phyloP scores from a whole-genome alignment of 2,888 invertebrate species.

The Tipula vernalis region DNA sequence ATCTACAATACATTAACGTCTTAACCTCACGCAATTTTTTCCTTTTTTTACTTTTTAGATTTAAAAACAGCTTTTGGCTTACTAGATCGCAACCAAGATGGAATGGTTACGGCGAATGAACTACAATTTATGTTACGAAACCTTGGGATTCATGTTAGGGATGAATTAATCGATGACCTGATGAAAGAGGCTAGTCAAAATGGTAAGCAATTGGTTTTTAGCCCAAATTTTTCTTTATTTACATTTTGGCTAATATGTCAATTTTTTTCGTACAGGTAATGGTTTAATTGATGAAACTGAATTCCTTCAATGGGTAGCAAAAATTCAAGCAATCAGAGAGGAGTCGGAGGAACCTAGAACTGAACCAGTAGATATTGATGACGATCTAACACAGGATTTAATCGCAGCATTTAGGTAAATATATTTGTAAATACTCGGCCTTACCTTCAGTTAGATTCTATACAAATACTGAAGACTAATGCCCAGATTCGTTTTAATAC shows the following conservation, averaged over 20 bases:
- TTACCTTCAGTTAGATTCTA: too few species aligned
- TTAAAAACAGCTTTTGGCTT: slow-evolving; percentile 65
- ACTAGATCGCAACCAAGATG: slow-evolving; percentile 65
- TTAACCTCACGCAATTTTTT: background rate
- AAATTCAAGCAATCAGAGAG: slow-evolving; percentile 56
- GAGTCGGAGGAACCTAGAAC: slow-evolving; percentile 39
- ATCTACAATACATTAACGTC: background rate
- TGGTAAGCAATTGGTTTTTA: slow-evolving; percentile 36
- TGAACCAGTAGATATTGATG: slow-evolving; percentile 41
- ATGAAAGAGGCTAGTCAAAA: slow-evolving; percentile 62
- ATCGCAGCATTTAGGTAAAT: slow-evolving; percentile 68
- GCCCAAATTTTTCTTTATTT: too few species aligned
- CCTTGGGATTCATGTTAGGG: slow-evolving; percentile 61
- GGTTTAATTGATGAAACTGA: slow-evolving; percentile 66
- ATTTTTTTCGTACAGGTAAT: slow-evolving; percentile 40
- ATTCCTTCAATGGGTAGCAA: slow-evolving; percentile 64
- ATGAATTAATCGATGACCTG: slow-evolving; percentile 59
- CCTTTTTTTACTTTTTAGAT: slow-evolving; percentile 37
- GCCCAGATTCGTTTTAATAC: too few species aligned
- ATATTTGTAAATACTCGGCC: slow-evolving; percentile 13
- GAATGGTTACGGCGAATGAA: slow-evolving; percentile 60
- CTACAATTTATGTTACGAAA: slow-evolving; percentile 67
- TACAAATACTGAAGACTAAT: too few species aligned
- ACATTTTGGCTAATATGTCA: background rate
- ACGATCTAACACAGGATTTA: slow-evolving; percentile 62